Evolutionary conservation across 2,888 invertebrate genomes (phyloP).

Genomic region (Macrophya alboannulata): DNA sequence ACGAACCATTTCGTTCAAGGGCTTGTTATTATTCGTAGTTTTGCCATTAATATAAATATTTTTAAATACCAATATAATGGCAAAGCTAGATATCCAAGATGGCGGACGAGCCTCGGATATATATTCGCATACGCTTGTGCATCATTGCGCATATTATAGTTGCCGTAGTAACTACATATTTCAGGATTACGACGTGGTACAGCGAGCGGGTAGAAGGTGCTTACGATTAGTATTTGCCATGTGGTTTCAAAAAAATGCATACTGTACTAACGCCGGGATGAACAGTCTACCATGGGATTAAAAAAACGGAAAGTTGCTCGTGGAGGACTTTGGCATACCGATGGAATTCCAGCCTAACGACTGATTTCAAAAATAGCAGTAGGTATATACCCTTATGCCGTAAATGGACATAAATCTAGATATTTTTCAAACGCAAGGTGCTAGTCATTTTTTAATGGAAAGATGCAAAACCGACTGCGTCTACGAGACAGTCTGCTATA

Average conservation of each 20-base stretch:
- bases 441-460: neutral
- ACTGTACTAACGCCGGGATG: constrained; percentile 19
- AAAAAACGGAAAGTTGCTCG: constrained; percentile 32
- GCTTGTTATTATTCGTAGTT: constrained; percentile 48
- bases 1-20: constrained; percentile 27
- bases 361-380: constrained; percentile 11
- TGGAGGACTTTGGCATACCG: neutral
- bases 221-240: constrained; percentile 46
- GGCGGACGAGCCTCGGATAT: neutral
- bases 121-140: neutral
- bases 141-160: neutral
- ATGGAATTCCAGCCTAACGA: constrained; percentile 41
- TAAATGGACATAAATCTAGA: constrained; percentile 42
- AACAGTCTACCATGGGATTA: constrained; percentile 17
- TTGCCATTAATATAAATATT: constrained; percentile 31
- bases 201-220: constrained; percentile 9
- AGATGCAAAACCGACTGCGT: constrained; percentile 6
- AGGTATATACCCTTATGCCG: neutral
- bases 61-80: constrained; percentile 24
- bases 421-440: constrained; percentile 40
- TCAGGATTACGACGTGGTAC: constrained; percentile 38
- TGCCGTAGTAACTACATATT: constrained; percentile 28
- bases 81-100: neutral
- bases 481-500: constrained; percentile 23
- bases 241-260: constrained; percentile 3